Evolutionary conservation across 2,888 invertebrate genomes (phyloP).

Genomic region (Drosophila falleni): DNA sequence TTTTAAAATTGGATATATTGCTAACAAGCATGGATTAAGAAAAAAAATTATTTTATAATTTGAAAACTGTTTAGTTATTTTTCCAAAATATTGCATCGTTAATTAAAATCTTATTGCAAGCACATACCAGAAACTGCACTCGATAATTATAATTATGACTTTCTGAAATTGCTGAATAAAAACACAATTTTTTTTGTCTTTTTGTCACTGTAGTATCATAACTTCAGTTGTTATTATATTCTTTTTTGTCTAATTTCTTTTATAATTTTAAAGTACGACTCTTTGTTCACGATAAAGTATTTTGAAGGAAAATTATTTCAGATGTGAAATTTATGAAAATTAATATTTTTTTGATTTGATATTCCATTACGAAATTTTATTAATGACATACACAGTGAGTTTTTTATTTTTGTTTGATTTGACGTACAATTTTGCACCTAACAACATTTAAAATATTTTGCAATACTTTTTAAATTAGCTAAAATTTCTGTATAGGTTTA

Average conservation of each 20-base stretch:
- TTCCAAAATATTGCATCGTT: not conserved
- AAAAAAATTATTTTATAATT: not conserved
- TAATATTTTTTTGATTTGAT: not conserved
- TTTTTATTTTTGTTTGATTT: conserved; percentile 17
- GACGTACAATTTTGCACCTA: conserved; percentile 10
- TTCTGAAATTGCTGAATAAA: not conserved
- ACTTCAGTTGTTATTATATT: conserved; percentile 34
- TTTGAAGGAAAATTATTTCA: conserved; percentile 31
- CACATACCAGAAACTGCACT: not conserved
- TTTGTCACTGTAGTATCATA: conserved; percentile 51
- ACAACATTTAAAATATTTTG: conserved; percentile 28
- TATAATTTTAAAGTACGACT: conserved; percentile 26
- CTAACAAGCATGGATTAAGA: not conserved
- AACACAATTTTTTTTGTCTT: conserved; percentile 30
- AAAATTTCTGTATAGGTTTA: conserved; percentile 53
- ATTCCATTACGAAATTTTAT: conserved; percentile 24
- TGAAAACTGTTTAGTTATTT: not conserved
- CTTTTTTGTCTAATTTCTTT: conserved; percentile 40
- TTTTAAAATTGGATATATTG: too few relatives aligned
- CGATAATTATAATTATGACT: too few relatives aligned
- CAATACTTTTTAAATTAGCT: conserved; percentile 43
- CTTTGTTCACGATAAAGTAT: conserved; percentile 33
- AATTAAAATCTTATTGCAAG: not conserved
- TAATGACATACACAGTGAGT: conserved; percentile 19
- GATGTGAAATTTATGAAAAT: conserved; percentile 16